These are phyloP conservation scores for Thecophora atra DNA, from an alignment of 2,888 invertebrate species.

Conservation along the genomic window DNA sequence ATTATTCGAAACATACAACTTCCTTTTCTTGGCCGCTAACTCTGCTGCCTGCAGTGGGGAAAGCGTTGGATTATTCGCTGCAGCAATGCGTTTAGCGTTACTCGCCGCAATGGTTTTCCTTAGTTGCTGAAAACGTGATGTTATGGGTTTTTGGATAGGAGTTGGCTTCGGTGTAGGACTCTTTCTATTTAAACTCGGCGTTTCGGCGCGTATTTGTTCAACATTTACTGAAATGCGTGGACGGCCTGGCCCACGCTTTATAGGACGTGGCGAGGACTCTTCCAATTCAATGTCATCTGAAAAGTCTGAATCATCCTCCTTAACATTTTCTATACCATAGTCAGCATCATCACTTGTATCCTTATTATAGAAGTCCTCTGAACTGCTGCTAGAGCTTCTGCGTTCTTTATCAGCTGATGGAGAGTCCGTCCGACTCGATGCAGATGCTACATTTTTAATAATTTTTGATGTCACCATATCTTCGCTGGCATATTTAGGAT, in stretches of 20 bases:
- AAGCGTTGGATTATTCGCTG: background rate
- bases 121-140: conserved; percentile 52
- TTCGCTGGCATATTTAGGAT: conserved; percentile 64
- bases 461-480: conserved; percentile 60
- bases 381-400: conserved; percentile 47
- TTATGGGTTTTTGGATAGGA: conserved; percentile 37
- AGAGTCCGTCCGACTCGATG: conserved; percentile 33
- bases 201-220: conserved; percentile 6
- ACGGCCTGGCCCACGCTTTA: conserved; percentile 41
- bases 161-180: conserved; percentile 25
- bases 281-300: conserved; percentile 41
- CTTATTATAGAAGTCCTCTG: conserved; percentile 50
- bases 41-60: background rate
- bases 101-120: conserved; percentile 49
- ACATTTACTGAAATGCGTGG: conserved; percentile 21
- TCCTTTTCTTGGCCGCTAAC: conserved; percentile 13
- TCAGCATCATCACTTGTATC: conserved; percentile 48
- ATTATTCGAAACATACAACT: conserved; percentile 16
- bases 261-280: conserved; percentile 7
- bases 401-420: conserved; percentile 31
- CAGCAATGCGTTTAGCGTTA: conserved; percentile 39
- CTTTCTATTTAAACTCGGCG: conserved; percentile 23
- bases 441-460: conserved; percentile 50
- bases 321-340: conserved; percentile 49
- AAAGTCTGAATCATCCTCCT: conserved; percentile 48